Evolutionary conservation across 2,888 invertebrate species (phyloP), one percentile per base, ranked within the genome.

Genomic region (Meliscaeva auricollis): DNA sequence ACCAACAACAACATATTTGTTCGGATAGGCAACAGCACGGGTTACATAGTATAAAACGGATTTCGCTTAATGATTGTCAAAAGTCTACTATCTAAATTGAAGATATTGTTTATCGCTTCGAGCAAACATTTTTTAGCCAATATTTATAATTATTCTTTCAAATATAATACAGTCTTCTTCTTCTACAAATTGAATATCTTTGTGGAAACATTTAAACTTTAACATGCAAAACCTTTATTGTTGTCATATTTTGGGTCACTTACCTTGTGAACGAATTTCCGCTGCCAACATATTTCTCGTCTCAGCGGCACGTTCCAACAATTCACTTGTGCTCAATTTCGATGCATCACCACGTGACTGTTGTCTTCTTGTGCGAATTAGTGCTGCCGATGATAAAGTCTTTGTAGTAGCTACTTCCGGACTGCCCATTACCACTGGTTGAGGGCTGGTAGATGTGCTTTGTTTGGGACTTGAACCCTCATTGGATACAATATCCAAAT

Each of bases 401-500:
- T 88, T 78, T n/a, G 78, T 85, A 20, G 83, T 50, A 0, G 75
- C 52, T 30, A 88, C 77, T 35, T 87, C 79, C 20, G 62, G 46
- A 46, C 83, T 69, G 38, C 64, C 38, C 44, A 60, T 60, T 7
- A 50, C 66, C 2, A 52, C 54, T 66, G 89, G 89, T 76, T 89
- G 89, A 1, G 90, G 90, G 69, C 90, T 90, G 52, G 88, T 89
- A 3, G 90, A 90, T 41, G 89, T 89, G 87, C 84, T 72, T 52
- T 87, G 52, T 84, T 80, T 76, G 64, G 48, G 82, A 72, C 74
- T 84, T 13, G 82, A 88, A 62, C 89, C 89, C 68, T 89, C 91
- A 79, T 90, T 91, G 41, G 92, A 91, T 11, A 92, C 91, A 26
- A 91, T 91, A 87, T 92, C 92, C 78, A 92, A 87, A 84, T 92